Base-by-base conservation (phyloP, 2,797 vertebrate species). In the Macrochelys suwanniensis region DNA sequence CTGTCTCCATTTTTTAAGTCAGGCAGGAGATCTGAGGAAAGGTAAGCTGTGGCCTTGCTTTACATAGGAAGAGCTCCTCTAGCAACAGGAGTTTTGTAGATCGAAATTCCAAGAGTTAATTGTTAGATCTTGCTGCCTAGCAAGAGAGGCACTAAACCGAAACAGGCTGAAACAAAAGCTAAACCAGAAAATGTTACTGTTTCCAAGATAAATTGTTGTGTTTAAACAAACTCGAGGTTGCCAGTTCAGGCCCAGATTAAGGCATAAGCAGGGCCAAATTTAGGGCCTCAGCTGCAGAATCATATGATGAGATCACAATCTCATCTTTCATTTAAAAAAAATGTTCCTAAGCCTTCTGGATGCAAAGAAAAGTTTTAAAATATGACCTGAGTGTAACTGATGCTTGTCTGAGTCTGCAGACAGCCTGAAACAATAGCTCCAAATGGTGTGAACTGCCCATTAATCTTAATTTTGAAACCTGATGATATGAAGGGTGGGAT, bases 131-230 rank as follows among this genome's bases (percentile, higher is more conserved):
- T 50, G 49, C 49, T 50, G 13, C 49, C 49, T 50, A 50, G 12
- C 49, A 13, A 50, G 12, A 50, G 49, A 50, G 49, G 49, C 49
- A 50, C 49, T 50, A 50, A 50, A 50, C 49, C 15, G 49, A 53
- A 53, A 53, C 53, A 96, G 87, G 57, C 94, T 21, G 92, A 95
- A 95, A 97, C 96, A 93, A 97, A 96, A 97, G 93, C 93, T 92
- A 91, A 94, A 71, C 82, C 90, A 96, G 96, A 89, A 96, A 95
- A 95, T 95, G 92, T 95, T 82, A 92, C 79, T 92, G 96, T 97
- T 97, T 95, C 91, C 93, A 94, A 97, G 96, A 96, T 88, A 96
- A 93, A 94, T 88, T 80, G 53, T 7, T 86, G 80, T 59, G 61
- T 71, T 93, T 42, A 45, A 89, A 80, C 49, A 53, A 68, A 59